These are phyloP conservation scores for Azemiops feae DNA, from an alignment of 2,113 vertebrate species.

Conservation along the genomic window DNA sequence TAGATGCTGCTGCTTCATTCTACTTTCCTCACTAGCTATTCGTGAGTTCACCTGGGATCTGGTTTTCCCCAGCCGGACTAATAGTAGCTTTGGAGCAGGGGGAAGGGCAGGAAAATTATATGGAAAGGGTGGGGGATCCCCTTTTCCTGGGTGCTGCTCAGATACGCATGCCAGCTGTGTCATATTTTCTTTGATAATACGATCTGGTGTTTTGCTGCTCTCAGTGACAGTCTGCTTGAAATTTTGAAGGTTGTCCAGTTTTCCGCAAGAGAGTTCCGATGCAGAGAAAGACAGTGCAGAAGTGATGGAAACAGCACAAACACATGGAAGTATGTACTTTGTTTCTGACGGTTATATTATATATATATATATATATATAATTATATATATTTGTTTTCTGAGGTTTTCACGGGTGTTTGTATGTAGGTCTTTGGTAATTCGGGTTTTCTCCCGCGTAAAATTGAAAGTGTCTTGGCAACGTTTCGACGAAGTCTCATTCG, in stretches of 20 bases:
- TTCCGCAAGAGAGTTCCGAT: constrained; percentile 14
- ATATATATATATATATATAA: not conserved
- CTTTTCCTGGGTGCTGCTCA: not conserved
- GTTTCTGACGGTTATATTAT: not conserved
- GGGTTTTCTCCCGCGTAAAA: no score
- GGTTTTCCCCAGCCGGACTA: not conserved
- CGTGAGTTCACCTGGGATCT: not conserved
- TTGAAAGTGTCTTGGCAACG: no score
- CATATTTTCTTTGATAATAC: not conserved
- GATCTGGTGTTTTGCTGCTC: not conserved
- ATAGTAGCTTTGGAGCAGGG: not conserved
- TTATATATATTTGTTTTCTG: no score
- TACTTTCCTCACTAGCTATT: not conserved
- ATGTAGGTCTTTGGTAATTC: no score
- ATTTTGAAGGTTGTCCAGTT: constrained; percentile 50
- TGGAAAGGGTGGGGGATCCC: not conserved
- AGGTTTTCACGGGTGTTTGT: no score
- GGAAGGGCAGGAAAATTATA: not conserved
- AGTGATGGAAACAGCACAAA: constrained; percentile 17
- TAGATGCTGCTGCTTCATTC: not conserved
- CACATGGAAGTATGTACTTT: constrained; percentile 36
- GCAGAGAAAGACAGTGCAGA: constrained; percentile 27
- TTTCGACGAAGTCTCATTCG: no score
- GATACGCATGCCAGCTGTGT: not conserved
- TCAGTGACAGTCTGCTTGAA: not conserved